Evolutionary conservation across 2,888 invertebrate genomes (phyloP).

Genomic region (Thysanoteuthis rhombus): DNA sequence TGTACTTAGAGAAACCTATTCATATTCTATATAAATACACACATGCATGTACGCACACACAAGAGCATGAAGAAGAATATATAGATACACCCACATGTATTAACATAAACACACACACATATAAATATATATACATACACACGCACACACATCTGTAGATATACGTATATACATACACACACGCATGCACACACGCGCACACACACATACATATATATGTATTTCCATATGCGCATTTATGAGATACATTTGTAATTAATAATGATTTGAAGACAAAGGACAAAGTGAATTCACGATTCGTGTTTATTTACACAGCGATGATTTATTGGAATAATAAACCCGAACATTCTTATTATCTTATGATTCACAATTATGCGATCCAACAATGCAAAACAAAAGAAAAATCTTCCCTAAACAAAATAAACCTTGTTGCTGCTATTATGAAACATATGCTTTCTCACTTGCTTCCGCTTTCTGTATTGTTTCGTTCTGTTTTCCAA

Average conservation of each 20-base stretch:
- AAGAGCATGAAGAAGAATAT: too few species aligned
- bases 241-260: background rate
- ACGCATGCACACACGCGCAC: background rate
- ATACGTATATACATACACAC: background rate
- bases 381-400: background rate
- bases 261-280: background rate
- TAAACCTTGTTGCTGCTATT: background rate
- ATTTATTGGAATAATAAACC: background rate
- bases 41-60: background rate
- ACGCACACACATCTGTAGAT: background rate
- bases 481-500: background rate
- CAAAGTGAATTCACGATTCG: background rate
- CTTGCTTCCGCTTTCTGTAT: background rate
- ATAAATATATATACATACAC: background rate
- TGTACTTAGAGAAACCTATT: too few species aligned
- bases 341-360: background rate
- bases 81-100: too few species aligned
- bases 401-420: background rate
- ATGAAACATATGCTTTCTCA: background rate
- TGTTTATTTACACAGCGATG: background rate
- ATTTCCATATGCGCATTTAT: background rate
- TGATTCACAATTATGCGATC: background rate
- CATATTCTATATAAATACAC: background rate
- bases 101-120: background rate
- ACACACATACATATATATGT: background rate